Conservation (phyloP, 2,888 invertebrate genomes). For the Ennomos erosarius region DNA sequence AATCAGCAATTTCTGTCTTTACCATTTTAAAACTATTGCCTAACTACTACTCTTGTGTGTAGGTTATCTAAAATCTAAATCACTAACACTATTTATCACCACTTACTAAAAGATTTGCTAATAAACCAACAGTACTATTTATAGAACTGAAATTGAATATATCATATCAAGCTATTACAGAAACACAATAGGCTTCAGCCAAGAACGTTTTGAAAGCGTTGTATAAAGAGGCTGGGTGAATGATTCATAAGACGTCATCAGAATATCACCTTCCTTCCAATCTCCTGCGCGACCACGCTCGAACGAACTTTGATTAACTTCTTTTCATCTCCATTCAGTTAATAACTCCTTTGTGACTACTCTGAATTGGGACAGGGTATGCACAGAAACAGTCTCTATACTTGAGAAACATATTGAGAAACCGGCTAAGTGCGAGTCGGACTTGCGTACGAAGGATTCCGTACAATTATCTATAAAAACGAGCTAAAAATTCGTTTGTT, state of each 20-base stretch:
- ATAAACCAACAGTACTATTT: constrained; percentile 4
- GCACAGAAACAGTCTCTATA: too few relatives aligned
- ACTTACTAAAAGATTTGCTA: background rate
- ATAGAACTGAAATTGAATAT: constrained; percentile 6
- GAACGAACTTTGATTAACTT: constrained; percentile 56
- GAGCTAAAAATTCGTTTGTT: too few relatives aligned
- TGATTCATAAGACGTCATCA: constrained; percentile 13
- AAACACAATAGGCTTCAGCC: constrained; percentile 5
- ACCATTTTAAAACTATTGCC: too few relatives aligned
- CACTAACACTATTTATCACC: background rate
- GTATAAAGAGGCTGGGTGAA: constrained; percentile 10
- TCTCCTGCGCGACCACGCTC: constrained; percentile 41
- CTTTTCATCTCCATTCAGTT: constrained; percentile 52
- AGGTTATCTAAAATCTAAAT: too few relatives aligned
- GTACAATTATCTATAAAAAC: too few relatives aligned
- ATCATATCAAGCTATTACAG: constrained; percentile 7
- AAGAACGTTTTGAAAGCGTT: constrained; percentile 14
- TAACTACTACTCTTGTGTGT: too few relatives aligned
- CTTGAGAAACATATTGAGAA: background rate
- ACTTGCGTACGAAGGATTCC: too few relatives aligned
- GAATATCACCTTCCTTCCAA: constrained; percentile 28
- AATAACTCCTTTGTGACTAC: constrained; percentile 45
- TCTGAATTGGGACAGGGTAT: background rate
- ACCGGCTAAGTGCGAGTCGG: too few relatives aligned
- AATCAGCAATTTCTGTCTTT: too few relatives aligned